Evolutionary conservation across 2,888 invertebrate genomes (phyloP), one percentile per base, ranked within the genome.

Genomic region (Dromius quadrimaculatus): DNA sequence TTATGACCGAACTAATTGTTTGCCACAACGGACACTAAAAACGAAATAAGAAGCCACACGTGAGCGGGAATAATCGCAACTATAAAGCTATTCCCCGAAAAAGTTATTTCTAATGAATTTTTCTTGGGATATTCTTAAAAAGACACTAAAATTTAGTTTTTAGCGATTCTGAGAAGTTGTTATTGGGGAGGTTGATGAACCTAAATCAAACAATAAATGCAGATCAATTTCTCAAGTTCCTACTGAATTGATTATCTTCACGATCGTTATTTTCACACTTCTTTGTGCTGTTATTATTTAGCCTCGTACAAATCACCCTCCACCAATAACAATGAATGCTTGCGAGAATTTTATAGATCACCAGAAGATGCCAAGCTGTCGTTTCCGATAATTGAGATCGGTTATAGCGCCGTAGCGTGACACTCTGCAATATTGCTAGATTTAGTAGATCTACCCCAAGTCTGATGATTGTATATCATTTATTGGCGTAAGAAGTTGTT

Each of bases 161-260:
- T n/a, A n/a, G n/a, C n/a, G n/a, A n/a, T n/a, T n/a, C n/a, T n/a
- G n/a, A n/a, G n/a, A n/a, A n/a, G n/a, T n/a, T n/a, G n/a, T n/a
- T n/a, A n/a, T n/a, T n/a, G n/a, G n/a, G n/a, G n/a, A n/a, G n/a
- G n/a, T n/a, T n/a, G n/a, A n/a, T n/a, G n/a, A n/a, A n/a, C n/a
- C n/a, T n/a, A n/a, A n/a, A n/a, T n/a, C n/a, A n/a, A n/a, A n/a
- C n/a, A n/a, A n/a, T n/a, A n/a, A n/a, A n/a, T n/a, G n/a, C n/a
- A n/a, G n/a, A n/a, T n/a, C n/a, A n/a, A n/a, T n/a, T n/a, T n/a
- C n/a, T n/a, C n/a, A n/a, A n/a, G n/a, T n/a, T n/a, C n/a, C n/a
- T n/a, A 45, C 63, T 45, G 63, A 63, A 63, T 54, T 54, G 54
- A 66, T 38, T 66, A 66, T 66, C 54, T 63, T 63, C n/a, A n/a